These are phyloP conservation scores for Mechanitis messenoides DNA, from an alignment of 2,888 invertebrate species.

Conservation along the genomic window DNA sequence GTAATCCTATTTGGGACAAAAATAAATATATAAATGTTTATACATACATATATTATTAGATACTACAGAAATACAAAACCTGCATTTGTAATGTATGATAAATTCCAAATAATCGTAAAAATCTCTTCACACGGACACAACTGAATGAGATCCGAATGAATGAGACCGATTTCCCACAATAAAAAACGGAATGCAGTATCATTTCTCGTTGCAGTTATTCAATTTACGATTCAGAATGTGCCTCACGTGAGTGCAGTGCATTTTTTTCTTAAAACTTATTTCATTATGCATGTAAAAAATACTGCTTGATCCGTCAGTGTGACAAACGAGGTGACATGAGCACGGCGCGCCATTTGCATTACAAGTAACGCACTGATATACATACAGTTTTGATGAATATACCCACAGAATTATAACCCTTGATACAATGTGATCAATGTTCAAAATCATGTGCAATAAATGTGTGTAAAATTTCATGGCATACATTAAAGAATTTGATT, in stretches of 20 bases:
- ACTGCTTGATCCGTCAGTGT: constrained; percentile 42
- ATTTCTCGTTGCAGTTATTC: constrained; percentile 40
- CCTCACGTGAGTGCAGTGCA: constrained; percentile 42
- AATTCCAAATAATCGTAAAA: not conserved
- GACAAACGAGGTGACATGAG: constrained; percentile 60
- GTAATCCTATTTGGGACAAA: no score
- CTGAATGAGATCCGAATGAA: constrained; percentile 14
- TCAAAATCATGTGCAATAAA: constrained; percentile 4
- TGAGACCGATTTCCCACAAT: constrained; percentile 13
- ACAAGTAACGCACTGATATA: constrained; percentile 21
- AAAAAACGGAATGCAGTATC: constrained; percentile 22
- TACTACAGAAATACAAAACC: not conserved
- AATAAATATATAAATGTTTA: no score
- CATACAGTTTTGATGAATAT: constrained; percentile 11
- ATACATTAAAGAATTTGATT: constrained; percentile 27
- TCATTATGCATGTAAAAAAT: constrained; percentile 44
- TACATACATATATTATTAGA: no score
- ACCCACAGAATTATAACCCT: constrained; percentile 13
- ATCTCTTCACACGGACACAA: constrained; percentile 5
- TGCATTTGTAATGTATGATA: not conserved
- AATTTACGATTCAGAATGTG: constrained; percentile 45
- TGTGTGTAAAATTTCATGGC: constrained; percentile 2
- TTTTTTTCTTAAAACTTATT: constrained; percentile 28
- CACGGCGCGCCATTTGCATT: constrained; percentile 38
- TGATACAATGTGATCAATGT: not conserved